Base-by-base conservation (phyloP, 2,113 vertebrate species). In the Hoplias malabaricus region DNA sequence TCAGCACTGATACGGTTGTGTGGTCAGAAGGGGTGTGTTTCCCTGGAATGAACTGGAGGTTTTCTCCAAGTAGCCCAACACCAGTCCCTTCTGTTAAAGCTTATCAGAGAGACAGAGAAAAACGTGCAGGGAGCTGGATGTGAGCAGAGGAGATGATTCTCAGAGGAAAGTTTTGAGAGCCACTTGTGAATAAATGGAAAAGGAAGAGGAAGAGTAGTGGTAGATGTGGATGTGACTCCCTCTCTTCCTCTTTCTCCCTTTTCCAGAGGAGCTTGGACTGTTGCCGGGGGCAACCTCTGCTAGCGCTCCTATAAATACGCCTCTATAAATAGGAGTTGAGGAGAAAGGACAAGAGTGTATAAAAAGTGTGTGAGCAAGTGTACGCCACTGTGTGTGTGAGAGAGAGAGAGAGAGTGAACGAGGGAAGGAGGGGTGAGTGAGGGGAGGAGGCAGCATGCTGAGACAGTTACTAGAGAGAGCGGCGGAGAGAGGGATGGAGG, bases 281-380 rank as follows among this genome's bases (percentile, higher is more conserved):
- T 91, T 91, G 91, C 90, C 62, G 83, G 82, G 89, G 89, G 90
- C 89, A 91, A 91, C 91, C 89, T 90, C 85, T 86, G 88, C 88
- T 86, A 83, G 82, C 84, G 88, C 88, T 86, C 88, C 89, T 90
- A 70, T 62, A 62, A 86, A 78, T 79, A 87, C 21, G 68, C 21
- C 16, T 80, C 88, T 92, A 92, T 87, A 89, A 89, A 90, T 91
- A 92, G 88, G 76, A 59, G 48, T 69, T 78, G 80, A 83, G 84
- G 83, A 90, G 82, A 90, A 87, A 87, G 83, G 84, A 90, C 84
- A 80, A 83, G 71, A 65, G 62, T 21, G 40, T 80, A 63, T 66
- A 73, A 84, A 85, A 67, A 57, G 80, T 50, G 74, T 72, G 61
- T 34, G 34, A 48, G 73, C 23, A 33, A 71, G 66, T 46, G 42